Conservation (phyloP, 2,888 invertebrate species). For the Pasiphila rectangulata region DNA sequence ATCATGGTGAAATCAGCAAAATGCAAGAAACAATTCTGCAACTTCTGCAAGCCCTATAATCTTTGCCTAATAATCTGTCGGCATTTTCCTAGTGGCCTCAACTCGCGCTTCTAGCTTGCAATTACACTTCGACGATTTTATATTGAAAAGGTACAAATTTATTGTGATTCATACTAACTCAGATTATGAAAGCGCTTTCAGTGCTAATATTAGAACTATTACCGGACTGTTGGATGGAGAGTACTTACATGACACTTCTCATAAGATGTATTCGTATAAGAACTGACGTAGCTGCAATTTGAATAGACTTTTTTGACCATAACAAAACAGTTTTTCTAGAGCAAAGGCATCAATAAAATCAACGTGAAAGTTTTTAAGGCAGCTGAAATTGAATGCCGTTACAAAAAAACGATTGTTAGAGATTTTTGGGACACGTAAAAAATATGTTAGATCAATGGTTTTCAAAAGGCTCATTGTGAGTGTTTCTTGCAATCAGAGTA, state of each 20-base stretch:
- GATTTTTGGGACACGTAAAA: too few relatives aligned
- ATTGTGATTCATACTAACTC: neutral
- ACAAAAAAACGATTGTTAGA: too few relatives aligned
- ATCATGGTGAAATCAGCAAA: conserved; percentile 2
- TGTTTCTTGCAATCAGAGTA: too few relatives aligned
- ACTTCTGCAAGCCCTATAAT: neutral
- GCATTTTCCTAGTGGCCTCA: conserved; percentile 1
- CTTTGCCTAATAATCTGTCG: conserved; percentile 1
- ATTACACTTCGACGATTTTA: neutral
- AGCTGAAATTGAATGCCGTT: too few relatives aligned
- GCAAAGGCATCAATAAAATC: neutral
- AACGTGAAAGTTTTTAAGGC: neutral
- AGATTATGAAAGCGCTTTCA: too few relatives aligned
- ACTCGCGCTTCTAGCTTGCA: neutral
- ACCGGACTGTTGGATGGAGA: too few relatives aligned
- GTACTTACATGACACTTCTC: too few relatives aligned
- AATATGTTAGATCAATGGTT: too few relatives aligned
- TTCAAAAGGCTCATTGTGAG: too few relatives aligned
- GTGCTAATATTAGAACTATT: too few relatives aligned
- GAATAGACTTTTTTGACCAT: neutral
- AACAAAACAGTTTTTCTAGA: neutral
- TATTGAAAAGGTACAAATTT: neutral
- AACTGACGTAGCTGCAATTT: neutral
- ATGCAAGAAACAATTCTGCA: neutral
- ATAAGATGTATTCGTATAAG: too few relatives aligned